These are phyloP conservation scores for Malurus melanocephalus DNA, from an alignment of 2,113 vertebrate species.

Conservation along the genomic window DNA sequence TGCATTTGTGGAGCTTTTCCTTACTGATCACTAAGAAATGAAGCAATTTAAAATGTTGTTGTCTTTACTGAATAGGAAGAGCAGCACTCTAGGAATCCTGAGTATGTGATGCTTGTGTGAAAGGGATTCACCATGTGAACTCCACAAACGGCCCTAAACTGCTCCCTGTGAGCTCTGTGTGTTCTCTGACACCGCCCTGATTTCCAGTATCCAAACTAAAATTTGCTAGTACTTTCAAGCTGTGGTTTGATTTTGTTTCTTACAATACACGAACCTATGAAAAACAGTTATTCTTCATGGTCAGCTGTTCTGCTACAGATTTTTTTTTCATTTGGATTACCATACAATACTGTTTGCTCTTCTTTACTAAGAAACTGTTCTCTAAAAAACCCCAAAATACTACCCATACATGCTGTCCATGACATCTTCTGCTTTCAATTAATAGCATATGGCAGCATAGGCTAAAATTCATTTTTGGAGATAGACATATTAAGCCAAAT, in stretches of 20 bases:
- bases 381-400: not conserved
- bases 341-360: not conserved
- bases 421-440: not conserved
- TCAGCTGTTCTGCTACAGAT: not conserved
- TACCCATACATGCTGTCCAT: not conserved
- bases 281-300: not conserved
- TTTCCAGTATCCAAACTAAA: not conserved
- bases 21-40: not conserved
- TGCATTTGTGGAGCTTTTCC: not conserved
- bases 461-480: not conserved
- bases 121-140: not conserved
- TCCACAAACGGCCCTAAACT: not conserved
- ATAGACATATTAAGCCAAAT: not conserved
- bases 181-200: not conserved
- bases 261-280: not conserved
- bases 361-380: not conserved
- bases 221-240: not conserved
- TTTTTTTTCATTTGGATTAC: not conserved
- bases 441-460: not conserved
- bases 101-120: not conserved
- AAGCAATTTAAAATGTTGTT: conserved; percentile 2
- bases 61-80: not conserved
- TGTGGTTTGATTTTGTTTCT: not conserved
- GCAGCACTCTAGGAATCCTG: not conserved
- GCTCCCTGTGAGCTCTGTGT: not conserved